Base-by-base conservation (phyloP, 2,888 invertebrate species). In the Athalia cordata region DNA sequence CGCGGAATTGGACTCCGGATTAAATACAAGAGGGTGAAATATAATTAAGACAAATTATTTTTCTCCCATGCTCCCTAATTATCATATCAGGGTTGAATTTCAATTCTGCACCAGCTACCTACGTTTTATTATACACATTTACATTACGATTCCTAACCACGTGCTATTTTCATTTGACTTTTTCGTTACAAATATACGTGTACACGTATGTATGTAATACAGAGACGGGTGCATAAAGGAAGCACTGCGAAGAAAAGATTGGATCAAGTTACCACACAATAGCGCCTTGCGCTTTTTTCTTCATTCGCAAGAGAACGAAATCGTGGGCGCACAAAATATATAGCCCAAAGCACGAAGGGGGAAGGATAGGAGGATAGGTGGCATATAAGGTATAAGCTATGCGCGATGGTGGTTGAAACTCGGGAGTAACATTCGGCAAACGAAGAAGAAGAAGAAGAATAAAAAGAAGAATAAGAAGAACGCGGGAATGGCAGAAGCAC, bases 231-330 rank as follows among this genome's bases (percentile, higher is more conserved):
- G 29, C 29, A 29, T 29, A 55, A 52, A 68, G 29, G 68, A 66
- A 50, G 11, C 55, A 55, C 11, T 29, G 72, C 6, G 59, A 72
- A 72, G 59, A 59, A 57, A 72, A 72, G 72, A 72, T 72, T 72
- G 72, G 47, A 72, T 72, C 77, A 75, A 79, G 78, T 83, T 82
- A 83, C 81, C 83, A 82, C 83, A 83, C 83, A 83, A 83, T 83
- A 75, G 80, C 55, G 52, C 68, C 68, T 68, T 68, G 11, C 13
- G 50, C n/a, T 4, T 55, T 55, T 55, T 55, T 55, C n/a, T 55
- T 55, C n/a, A n/a, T n/a, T 55, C n/a, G 8, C 13, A 68, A 68
- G 55, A 68, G 68, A 55, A 52, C 15, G 55, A 68, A 68, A 55
- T 29, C 29, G 29, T 29, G 29, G 29, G 29, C 29, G 29, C 29